Percentiles rank a stretch among this genome's conserved stretches.
phyloP scores from a whole-genome alignment of 2,888 invertebrate genomes.

The Ennomos fuscantarius region DNA sequence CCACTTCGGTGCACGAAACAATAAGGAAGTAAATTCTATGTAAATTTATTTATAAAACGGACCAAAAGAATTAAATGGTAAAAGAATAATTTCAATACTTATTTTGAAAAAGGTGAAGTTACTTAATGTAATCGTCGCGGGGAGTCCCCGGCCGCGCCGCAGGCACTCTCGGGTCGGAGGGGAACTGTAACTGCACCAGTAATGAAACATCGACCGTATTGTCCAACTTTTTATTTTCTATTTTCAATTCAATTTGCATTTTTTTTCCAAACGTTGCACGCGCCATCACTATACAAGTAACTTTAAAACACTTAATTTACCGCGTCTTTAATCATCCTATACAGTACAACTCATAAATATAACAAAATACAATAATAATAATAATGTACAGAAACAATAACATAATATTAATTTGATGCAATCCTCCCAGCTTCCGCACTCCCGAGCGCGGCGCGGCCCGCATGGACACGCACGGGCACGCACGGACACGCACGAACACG shows the following conservation, averaged over 20 bases:
- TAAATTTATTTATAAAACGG: too few species aligned
- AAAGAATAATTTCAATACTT: too few species aligned
- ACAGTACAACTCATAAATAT: conserved; percentile 73
- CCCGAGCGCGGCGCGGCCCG: conserved; percentile 8
- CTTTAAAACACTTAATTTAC: conserved; percentile 64
- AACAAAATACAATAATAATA: conserved; percentile 69
- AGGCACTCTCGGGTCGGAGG: neutral
- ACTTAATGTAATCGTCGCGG: too few species aligned
- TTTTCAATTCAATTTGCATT: conserved; percentile 58
- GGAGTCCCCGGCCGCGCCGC: neutral
- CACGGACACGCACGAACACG: neutral
- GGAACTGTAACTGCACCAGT: neutral
- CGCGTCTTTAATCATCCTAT: conserved; percentile 42
- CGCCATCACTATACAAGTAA: conserved; percentile 50
- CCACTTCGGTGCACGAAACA: too few species aligned
- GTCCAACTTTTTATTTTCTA: conserved; percentile 78
- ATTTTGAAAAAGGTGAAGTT: too few species aligned
- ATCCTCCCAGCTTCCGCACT: conserved; percentile 22
- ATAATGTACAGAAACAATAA: conserved; percentile 75
- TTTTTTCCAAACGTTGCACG: conserved; percentile 42
- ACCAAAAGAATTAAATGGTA: too few species aligned
- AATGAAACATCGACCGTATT: conserved; percentile 62
- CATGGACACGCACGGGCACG: conserved; percentile 5
- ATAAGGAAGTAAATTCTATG: too few species aligned
- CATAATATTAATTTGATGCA: conserved; percentile 50